phyloP scores from a whole-genome alignment of 1,140 invertebrate genomes.

The Hyles euphorbiae region DNA sequence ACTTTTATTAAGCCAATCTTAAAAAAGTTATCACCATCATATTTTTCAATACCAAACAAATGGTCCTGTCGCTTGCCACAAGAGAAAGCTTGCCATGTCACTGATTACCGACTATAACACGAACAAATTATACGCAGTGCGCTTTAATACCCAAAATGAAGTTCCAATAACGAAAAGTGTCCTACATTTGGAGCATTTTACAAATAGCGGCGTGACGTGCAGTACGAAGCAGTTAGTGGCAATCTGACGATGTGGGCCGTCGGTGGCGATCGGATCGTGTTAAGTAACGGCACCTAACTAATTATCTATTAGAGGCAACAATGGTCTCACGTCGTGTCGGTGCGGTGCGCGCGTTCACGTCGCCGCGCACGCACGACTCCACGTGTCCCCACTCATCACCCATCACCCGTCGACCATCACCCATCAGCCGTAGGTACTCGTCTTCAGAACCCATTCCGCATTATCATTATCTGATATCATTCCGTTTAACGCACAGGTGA shows the following conservation, averaged over 20 bases:
- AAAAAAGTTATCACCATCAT: too few relatives aligned
- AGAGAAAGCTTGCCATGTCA: too few relatives aligned
- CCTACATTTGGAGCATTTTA: constrained; percentile 21
- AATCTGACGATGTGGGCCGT: constrained; percentile 42
- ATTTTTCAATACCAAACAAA: too few relatives aligned
- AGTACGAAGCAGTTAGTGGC: constrained; percentile 32
- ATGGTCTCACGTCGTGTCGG: constrained; percentile 51
- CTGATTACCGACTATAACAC: too few relatives aligned
- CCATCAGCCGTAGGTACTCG: too few relatives aligned
- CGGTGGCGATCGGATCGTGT: constrained; percentile 43
- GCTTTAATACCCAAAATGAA: background rate
- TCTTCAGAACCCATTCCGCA: too few relatives aligned
- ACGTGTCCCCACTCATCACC: background rate
- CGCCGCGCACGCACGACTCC: constrained; percentile 27
- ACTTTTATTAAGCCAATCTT: too few relatives aligned
- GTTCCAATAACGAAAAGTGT: constrained; percentile 18
- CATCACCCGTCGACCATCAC: background rate
- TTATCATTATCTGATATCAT: too few relatives aligned
- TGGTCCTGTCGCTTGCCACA: too few relatives aligned
- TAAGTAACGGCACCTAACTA: constrained; percentile 64
- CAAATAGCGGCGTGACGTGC: constrained; percentile 17
- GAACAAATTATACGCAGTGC: too few relatives aligned
- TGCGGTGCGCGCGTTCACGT: constrained; percentile 31
- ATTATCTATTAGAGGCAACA: constrained; percentile 69
- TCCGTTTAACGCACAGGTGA: too few relatives aligned